Base-by-base conservation (phyloP, 1,140 invertebrate genomes). In the Stegodyphus mimosarum region DNA sequence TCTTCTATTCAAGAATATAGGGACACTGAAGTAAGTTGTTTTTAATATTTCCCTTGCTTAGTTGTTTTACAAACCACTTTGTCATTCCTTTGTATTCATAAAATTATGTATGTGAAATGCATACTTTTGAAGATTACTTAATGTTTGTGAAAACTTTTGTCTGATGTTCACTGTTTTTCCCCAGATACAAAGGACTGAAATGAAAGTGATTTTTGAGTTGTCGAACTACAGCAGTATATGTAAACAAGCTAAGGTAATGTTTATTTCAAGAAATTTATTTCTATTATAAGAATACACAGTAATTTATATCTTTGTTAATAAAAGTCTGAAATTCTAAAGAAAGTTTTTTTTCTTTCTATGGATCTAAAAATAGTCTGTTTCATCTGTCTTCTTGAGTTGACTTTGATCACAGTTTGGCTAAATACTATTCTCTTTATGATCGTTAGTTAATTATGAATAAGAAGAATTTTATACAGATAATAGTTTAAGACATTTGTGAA, bases 1-100 rank as follows among this genome's bases (percentile, higher is more conserved):
- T 52, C 48, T 53, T n/a, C 81, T 49, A n/a, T 83, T 10, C 81
- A 83, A 55, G 72, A 83, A 74, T 74, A 83, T 50, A 67, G 81
- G 75, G 81, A 83, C 53, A 51, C 72, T 11, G 51, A 83, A 49
- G 81, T 83, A 49, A 33, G 48, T 17, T n/a, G 7, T 71, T 49
- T 18, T 0, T 18, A 17, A 69, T 69, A 33, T 33, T 60, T 9
- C 15, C 55, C 1, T 15, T 60, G 55, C 55, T 15, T 7, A 15
- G 55, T 60, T 60, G 15, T 60, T 60, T 60, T 60, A 10, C 15
- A 60, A 60, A 10, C 55, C 15, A 9, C 5, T 60, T 15, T 10
- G 55, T 60, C 9, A 10, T 60, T 9, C 55, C 55, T 60, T 9
- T 60, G 55, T 15, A 60, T 9, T 9, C 9, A 15, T 60, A 60